These are phyloP conservation scores for Drosophila melanogaster DNA, from an alignment of 1,140 invertebrate species.

Conservation along the genomic window DNA sequence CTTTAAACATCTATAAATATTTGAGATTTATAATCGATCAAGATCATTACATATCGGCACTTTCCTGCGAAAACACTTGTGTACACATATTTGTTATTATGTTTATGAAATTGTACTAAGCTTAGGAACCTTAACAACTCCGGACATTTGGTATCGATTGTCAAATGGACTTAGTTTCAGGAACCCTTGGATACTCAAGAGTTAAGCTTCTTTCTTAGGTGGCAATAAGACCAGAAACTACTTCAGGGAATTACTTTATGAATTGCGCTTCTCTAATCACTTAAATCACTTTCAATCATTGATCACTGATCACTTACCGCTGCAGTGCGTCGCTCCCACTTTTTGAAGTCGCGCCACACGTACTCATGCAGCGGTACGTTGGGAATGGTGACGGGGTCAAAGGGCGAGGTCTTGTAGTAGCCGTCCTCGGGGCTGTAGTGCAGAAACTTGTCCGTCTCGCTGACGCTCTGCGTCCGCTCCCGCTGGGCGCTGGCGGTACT, in stretches of 20 bases:
- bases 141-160: too few species aligned
- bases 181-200: neutral
- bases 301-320: slow-evolving; percentile 85
- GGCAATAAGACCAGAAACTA: neutral
- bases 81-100: too few species aligned
- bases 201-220: neutral
- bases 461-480: slow-evolving; percentile 55
- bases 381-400: slow-evolving; percentile 85
- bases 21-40: too few species aligned
- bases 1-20: too few species aligned
- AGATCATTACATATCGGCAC: too few species aligned
- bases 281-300: neutral
- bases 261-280: too few species aligned
- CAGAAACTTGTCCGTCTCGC: slow-evolving; percentile 70
- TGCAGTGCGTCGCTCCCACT: slow-evolving; percentile 87
- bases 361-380: slow-evolving; percentile 87
- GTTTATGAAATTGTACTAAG: too few species aligned
- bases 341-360: slow-evolving; percentile 87
- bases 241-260: too few species aligned
- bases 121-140: too few species aligned
- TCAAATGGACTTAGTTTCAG: too few species aligned
- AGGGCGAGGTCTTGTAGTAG: slow-evolving; percentile 84
- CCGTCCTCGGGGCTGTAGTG: slow-evolving; percentile 72
- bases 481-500: slow-evolving; percentile 62
- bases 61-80: too few species aligned